Evolutionary conservation across 2,888 invertebrate genomes (phyloP), one percentile per base, ranked within the genome.

Genomic region (Melanostoma scalare): DNA sequence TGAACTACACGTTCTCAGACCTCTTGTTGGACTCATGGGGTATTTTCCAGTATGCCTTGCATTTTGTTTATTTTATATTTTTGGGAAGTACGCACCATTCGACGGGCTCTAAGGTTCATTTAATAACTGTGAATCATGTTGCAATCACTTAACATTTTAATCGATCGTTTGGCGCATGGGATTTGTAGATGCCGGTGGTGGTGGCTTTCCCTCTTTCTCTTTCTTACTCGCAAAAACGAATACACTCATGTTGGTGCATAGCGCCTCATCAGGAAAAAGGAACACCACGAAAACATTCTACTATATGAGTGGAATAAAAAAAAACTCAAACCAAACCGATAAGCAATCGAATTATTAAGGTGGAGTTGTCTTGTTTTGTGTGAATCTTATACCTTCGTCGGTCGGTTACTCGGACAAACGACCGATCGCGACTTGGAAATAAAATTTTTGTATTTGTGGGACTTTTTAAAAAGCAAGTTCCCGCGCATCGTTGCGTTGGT

Each of bases 101-200:
- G 58, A 53, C 52, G 33, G 35, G 55, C 71, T 78, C 40, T 73
- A 56, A 60, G 73, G 44, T 61, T 82, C 82, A 69, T 82, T 82
- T 82, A 78, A 82, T 78, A 82, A 82, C 82, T 82, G 82, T 82
- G 77, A 78, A 82, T 82, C 78, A 82, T 82, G 78, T 78, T 78
- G 78, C 79, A 79, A 71, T 84, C 84, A 84, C 74, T 84, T 84
- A 84, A 84, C 84, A 84, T 78, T 79, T 84, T 79, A 84, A 79
- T 84, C 84, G 79, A 84, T 79, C 84, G 73, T 71, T 82, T 52
- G 48, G 44, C 55, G 72, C 42, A 77, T 68, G 71, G 36, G 42
- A 75, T 52, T 60, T 35, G 67, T 78, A 44, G 58, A 38, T 42
- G 67, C 38, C 38, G 61, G 52, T 58, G 42, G 52, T 72, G 61